These are phyloP conservation scores for Dolichopus griseipennis DNA, from an alignment of 2,888 invertebrate species.

Conservation along the genomic window DNA sequence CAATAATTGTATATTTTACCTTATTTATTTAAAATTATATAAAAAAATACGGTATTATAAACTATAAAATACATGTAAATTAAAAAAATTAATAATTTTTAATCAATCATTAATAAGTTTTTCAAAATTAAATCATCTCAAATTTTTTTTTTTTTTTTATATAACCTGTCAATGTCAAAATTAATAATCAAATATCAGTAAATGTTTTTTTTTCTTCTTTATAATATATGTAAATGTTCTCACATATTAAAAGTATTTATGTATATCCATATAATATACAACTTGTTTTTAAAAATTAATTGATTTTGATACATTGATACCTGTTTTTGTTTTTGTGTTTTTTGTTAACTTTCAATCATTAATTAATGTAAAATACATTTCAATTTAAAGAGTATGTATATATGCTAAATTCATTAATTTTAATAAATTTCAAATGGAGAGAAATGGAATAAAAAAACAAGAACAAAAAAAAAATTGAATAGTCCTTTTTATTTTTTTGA, in stretches of 20 bases:
- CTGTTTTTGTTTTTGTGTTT: too few relatives aligned
- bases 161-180: background rate
- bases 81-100: too few relatives aligned
- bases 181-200: background rate
- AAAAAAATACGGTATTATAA: too few relatives aligned
- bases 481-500: background rate
- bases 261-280: too few relatives aligned
- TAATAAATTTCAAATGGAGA: background rate
- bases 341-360: background rate
- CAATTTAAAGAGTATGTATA: background rate
- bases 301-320: background rate
- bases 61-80: too few relatives aligned
- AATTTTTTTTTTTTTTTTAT: background rate
- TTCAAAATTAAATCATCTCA: background rate
- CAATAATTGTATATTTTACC: too few relatives aligned
- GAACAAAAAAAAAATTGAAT: background rate
- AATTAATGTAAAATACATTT: background rate
- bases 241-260: too few relatives aligned
- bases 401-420: conserved; percentile 1
- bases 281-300: background rate
- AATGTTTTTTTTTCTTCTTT: too few relatives aligned
- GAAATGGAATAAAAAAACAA: background rate
- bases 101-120: too few relatives aligned
- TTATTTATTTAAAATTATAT: too few relatives aligned
- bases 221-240: too few relatives aligned